Conservation (phyloP, 1,140 invertebrate species). For the Euura saliciscinereae region DNA sequence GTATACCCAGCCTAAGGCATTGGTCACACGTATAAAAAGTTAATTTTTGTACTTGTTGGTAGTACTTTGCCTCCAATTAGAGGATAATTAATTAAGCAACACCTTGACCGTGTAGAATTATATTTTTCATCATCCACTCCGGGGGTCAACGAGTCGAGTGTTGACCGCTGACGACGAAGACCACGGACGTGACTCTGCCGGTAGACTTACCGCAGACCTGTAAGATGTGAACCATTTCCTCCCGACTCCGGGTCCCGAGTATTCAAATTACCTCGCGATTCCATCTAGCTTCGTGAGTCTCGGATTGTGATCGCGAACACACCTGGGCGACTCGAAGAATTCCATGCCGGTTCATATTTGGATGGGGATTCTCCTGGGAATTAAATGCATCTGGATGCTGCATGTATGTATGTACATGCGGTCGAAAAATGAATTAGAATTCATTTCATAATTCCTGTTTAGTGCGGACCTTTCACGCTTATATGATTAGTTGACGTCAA, state of each 20-base stretch:
- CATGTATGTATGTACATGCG: neutral
- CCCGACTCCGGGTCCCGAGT: neutral
- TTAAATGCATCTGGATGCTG: too few relatives aligned
- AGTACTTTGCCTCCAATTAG: neutral
- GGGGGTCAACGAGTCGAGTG: neutral
- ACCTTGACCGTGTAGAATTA: neutral
- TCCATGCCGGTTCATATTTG: neutral
- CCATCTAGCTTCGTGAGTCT: conserved; percentile 5
- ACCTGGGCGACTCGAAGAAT: neutral
- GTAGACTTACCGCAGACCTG: neutral
- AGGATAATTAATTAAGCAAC: conserved; percentile 3
- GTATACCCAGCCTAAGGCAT: neutral
- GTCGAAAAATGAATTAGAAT: too few relatives aligned
- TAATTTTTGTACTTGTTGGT: neutral
- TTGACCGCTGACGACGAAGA: conserved; percentile 3
- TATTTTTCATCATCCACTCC: neutral
- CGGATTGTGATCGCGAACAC: neutral
- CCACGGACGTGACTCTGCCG: neutral
- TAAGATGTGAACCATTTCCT: conserved; percentile 5
- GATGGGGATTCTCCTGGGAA: neutral
- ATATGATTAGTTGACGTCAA: too few relatives aligned
- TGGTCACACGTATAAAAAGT: conserved; percentile 2
- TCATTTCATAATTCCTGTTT: too few relatives aligned
- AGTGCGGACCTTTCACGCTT: too few relatives aligned
- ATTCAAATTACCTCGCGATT: conserved; percentile 3